phyloP scores from a whole-genome alignment of 2,113 vertebrate species.

The Cettia cetti region DNA sequence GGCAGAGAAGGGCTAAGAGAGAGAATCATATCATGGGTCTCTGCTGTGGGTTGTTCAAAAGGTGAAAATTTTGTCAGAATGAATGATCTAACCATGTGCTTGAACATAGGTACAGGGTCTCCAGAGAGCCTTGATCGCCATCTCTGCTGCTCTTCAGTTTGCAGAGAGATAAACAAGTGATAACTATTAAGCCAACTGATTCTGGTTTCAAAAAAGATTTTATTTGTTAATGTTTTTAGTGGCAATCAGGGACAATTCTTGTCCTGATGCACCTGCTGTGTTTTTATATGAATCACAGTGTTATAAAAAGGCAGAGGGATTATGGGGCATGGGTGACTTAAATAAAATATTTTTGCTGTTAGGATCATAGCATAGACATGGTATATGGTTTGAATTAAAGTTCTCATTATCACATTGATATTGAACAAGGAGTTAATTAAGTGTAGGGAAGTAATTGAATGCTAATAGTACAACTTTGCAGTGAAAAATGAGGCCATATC shows the following conservation, averaged over 20 bases:
- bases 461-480: not conserved
- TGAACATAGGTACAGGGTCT: not conserved
- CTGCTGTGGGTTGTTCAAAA: not conserved
- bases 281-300: not conserved
- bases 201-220: not conserved
- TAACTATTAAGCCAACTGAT: not conserved
- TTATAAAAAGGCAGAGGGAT: conserved; percentile 18
- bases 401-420: conserved; percentile 35
- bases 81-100: not conserved
- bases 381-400: conserved; percentile 4
- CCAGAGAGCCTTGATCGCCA: not conserved
- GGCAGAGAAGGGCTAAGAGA: not conserved
- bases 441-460: not conserved
- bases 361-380: not conserved
- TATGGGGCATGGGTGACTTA: not conserved
- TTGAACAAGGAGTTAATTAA: conserved; percentile 22
- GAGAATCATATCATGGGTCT: not conserved
- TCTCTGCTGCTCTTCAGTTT: not conserved
- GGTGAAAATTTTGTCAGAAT: not conserved
- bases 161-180: not conserved
- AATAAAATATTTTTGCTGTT: conserved; percentile 22
- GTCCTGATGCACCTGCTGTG: not conserved
- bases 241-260: not conserved
- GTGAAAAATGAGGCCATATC: not conserved
- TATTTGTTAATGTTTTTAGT: not conserved